These are phyloP conservation scores for Himalopsyche tibetana DNA, from an alignment of 2,888 invertebrate genomes.

Conservation along the genomic window DNA sequence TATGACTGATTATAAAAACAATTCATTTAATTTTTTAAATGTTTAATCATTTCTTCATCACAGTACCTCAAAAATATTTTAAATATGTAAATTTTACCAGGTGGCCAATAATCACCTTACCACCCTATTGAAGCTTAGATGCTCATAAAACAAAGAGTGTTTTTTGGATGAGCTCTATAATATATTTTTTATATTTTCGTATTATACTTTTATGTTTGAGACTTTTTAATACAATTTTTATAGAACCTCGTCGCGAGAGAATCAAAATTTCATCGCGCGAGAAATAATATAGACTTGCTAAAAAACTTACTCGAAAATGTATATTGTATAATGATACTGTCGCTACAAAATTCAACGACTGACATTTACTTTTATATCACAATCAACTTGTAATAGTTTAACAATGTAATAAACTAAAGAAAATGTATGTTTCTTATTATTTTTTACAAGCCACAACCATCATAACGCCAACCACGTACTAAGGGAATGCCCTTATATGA, in stretches of 20 bases:
- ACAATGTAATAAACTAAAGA: neutral
- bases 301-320: conserved; percentile 9
- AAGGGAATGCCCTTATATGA: no score
- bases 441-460: no score
- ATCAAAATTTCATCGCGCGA: neutral
- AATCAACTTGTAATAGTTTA: neutral
- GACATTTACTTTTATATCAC: neutral
- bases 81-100: no score
- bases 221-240: conserved; percentile 26
- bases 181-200: neutral
- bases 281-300: neutral
- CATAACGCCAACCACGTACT: no score
- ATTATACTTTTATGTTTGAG: conserved; percentile 1
- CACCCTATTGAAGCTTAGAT: neutral
- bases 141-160: conserved; percentile 15
- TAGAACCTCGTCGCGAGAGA: conserved; percentile 1
- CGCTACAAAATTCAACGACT: neutral
- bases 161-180: neutral
- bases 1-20: no score
- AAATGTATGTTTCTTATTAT: neutral
- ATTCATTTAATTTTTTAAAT: no score
- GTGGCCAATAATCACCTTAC: no score
- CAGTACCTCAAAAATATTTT: no score
- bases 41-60: no score
- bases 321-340: neutral